Conservation (phyloP, 2,888 invertebrate species). For the Trachelus iudaicus region DNA sequence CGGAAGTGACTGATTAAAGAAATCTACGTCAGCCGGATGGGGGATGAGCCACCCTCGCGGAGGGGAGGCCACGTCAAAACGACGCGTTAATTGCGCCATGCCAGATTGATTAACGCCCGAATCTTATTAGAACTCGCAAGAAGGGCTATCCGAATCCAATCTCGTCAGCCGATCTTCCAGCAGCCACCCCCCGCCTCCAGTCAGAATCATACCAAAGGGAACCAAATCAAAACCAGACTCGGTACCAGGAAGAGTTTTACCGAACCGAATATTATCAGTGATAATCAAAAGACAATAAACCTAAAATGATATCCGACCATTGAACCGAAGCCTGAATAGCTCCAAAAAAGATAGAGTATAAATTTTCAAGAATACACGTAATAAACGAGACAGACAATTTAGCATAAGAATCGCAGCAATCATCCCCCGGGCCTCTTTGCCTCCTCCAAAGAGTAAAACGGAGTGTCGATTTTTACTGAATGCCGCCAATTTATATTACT, state of each 20-base stretch:
- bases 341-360: neutral
- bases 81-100: slow-evolving; percentile 51
- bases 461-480: neutral
- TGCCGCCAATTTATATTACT: neutral
- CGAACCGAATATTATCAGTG: neutral
- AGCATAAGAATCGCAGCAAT: neutral
- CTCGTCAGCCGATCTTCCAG: slow-evolving; percentile 20
- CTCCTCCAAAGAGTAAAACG: neutral
- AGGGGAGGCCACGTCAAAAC: slow-evolving; percentile 51
- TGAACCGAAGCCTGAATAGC: neutral
- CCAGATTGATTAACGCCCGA: slow-evolving; percentile 56
- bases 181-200: slow-evolving; percentile 12
- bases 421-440: neutral
- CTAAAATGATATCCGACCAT: neutral
- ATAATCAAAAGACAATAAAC: neutral
- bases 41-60: slow-evolving; percentile 2
- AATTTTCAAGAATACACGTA: neutral
- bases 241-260: slow-evolving; percentile 8
- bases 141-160: slow-evolving; percentile 36
- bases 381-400: neutral
- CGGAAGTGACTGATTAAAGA: slow-evolving; percentile 58
- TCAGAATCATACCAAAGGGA: neutral
- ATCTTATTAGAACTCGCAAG: slow-evolving; percentile 32
- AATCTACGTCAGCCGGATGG: slow-evolving; percentile 47
- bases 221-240: neutral